A percentile compares a stretch with the other conserved stretches of the same genome.
phyloP scores from a whole-genome alignment of 2,888 invertebrate species.

The Strigamia crassipes region DNA sequence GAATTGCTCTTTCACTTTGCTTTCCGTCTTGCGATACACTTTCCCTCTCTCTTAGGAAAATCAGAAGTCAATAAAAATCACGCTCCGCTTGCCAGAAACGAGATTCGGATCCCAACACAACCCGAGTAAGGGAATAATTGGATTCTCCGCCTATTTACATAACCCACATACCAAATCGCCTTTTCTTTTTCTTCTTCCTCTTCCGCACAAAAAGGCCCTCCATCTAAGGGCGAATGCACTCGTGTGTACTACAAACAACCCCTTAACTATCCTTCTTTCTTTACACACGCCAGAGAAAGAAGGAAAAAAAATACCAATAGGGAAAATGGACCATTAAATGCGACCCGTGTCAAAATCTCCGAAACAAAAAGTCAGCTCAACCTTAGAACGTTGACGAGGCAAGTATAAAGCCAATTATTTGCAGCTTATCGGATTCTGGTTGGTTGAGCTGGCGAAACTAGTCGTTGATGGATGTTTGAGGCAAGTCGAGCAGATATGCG shows the following conservation, averaged over 20 bases:
- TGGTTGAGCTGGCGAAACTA: conserved; percentile 33
- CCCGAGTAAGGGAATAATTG: conserved; percentile 38
- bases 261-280: not conserved
- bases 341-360: not conserved
- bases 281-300: not conserved
- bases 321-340: conserved; percentile 23
- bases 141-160: conserved; percentile 39
- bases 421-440: conserved; percentile 37
- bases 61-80: conserved; percentile 42
- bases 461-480: conserved; percentile 42
- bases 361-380: conserved; percentile 12
- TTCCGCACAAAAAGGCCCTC: conserved; percentile 6
- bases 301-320: not conserved
- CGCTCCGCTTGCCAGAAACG: conserved; percentile 30
- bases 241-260: conserved; percentile 22
- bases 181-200: not conserved
- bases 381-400: conserved; percentile 19
- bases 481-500: conserved; percentile 33
- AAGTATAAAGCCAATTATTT: conserved; percentile 32
- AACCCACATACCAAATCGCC: conserved; percentile 36
- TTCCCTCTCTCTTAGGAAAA: conserved; percentile 30
- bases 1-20: conserved; percentile 3
- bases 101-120: conserved; percentile 1
- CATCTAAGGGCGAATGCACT: not conserved
- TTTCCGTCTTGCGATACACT: not conserved